Evolutionary conservation across 23 tunicate genomes (phyloP), one percentile per base, ranked within the genome.

Genomic region (Trididemnum nubilum): DNA sequence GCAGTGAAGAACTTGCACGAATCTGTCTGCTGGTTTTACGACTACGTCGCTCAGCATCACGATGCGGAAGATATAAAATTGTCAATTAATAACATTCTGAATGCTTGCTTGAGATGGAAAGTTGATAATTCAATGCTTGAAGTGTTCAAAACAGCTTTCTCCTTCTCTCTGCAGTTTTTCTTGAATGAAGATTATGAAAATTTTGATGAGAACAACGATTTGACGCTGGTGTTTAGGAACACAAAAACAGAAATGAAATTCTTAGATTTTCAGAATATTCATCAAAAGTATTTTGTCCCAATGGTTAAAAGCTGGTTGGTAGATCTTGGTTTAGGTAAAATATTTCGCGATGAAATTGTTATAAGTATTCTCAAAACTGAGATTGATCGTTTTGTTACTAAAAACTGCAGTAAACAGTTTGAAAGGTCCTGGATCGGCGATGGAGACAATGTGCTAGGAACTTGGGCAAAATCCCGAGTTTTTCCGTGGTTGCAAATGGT

Each of bases 281-380:
- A 76, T 22, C 59, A 59, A 44, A 49, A 22, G 2, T n/a, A 27
- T 22, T 85, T 85, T 57, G 24, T 21, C 7, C 76, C 79, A 15
- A 59, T 85, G 90, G 90, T 85, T 34, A 72, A 77, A 64, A 25
- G 1, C 22, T 85, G 90, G 90, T 39, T 85, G 90, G 78, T 35
- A 78, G 87, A 76, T 2, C 65, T 91, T 34, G 87, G 59, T 29
- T 63, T 91, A 72, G 54, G 81, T 22, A 50, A 76, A 4, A 69
- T 66, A 9, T 81, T 91, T 36, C 71, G 81, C 36, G 87, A 85
- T 9, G 70, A 85, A 15, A 57, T 89, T 0, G 39, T 85, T 57
- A 32, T 60, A 29, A 35, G 50, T 23, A 83, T 91, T 65, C 64
- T 91, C 12, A 85, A 81, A 69, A 71, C 73, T 57, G 97, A 91